Conservation (phyloP, 2,113 vertebrate genomes). For the Tonatia bakeri region DNA sequence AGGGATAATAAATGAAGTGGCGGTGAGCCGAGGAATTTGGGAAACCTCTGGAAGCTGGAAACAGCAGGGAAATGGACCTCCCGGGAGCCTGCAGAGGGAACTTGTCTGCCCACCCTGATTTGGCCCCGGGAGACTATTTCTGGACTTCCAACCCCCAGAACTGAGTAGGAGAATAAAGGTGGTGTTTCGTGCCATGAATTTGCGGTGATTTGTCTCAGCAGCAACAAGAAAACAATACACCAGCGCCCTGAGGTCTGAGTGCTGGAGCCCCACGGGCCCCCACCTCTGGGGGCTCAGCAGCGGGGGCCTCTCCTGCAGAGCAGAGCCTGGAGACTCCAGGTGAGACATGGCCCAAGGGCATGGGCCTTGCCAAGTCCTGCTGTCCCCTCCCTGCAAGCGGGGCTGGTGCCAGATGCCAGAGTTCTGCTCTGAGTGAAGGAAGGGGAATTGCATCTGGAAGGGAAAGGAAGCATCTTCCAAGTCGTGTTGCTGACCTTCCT, state of each 20-base stretch:
- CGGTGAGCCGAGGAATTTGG: rapidly evolving
- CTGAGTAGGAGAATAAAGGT: not conserved
- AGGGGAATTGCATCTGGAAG: not conserved
- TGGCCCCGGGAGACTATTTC: not conserved
- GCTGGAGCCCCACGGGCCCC: rapidly evolving
- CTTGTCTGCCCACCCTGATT: not conserved
- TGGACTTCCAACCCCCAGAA: not conserved
- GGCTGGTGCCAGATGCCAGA: not conserved
- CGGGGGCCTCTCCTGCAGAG: not conserved
- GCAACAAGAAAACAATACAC: not conserved
- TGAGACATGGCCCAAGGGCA: not conserved
- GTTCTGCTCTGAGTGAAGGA: not conserved
- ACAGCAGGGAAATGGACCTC: rapidly evolving
- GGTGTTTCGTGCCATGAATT: not conserved
- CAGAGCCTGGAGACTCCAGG: not conserved
- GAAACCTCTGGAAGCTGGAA: too few species aligned
- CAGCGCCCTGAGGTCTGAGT: not conserved
- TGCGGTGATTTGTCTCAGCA: not conserved
- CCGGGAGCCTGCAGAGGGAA: not conserved
- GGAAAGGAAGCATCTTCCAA: not conserved
- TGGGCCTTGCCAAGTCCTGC: not conserved
- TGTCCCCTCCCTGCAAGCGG: not conserved
- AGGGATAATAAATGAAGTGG: not conserved
- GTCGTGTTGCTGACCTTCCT: not conserved
- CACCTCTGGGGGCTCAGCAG: rapidly evolving